Percentiles rank a stretch among this genome's conserved stretches.
Evolutionary conservation across 1,140 invertebrate genomes (phyloP).

Genomic region (Antheraea mylitta): DNA sequence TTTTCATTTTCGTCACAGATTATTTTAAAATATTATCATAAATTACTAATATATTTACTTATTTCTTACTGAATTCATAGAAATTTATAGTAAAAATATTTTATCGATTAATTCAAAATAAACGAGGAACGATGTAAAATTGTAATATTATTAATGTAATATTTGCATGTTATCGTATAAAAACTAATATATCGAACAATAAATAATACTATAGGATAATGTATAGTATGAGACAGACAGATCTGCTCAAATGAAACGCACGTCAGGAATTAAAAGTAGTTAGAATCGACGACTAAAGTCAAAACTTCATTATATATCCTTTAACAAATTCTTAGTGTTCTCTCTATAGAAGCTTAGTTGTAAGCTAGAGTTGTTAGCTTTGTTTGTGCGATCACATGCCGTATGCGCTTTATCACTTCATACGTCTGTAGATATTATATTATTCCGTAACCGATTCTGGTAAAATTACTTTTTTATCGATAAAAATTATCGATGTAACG

Average conservation of each 20-base stretch:
- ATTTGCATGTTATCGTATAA: neutral
- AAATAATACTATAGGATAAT: neutral
- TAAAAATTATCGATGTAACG: neutral
- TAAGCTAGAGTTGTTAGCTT: conserved; percentile 38
- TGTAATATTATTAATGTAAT: neutral
- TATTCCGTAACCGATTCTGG: neutral
- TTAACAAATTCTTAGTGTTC: conserved; percentile 43
- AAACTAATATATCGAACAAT: neutral
- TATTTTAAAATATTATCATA: too few species aligned
- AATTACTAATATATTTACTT: too few species aligned
- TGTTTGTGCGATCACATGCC: neutral
- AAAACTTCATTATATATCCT: conserved; percentile 34
- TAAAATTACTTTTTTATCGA: neutral
- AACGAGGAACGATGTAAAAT: neutral
- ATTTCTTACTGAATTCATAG: too few species aligned
- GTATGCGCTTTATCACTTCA: neutral
- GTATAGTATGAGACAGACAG: conserved; percentile 38
- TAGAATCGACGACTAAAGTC: conserved; percentile 29
- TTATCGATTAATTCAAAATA: neutral
- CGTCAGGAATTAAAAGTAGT: conserved; percentile 72
- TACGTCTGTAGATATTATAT: neutral
- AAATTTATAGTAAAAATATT: too few species aligned
- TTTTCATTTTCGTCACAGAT: too few species aligned
- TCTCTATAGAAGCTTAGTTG: conserved; percentile 43
- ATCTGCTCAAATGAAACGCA: conserved; percentile 59